Conservation (phyloP, 2,113 vertebrate genomes). For the Lonchura striata region DNA sequence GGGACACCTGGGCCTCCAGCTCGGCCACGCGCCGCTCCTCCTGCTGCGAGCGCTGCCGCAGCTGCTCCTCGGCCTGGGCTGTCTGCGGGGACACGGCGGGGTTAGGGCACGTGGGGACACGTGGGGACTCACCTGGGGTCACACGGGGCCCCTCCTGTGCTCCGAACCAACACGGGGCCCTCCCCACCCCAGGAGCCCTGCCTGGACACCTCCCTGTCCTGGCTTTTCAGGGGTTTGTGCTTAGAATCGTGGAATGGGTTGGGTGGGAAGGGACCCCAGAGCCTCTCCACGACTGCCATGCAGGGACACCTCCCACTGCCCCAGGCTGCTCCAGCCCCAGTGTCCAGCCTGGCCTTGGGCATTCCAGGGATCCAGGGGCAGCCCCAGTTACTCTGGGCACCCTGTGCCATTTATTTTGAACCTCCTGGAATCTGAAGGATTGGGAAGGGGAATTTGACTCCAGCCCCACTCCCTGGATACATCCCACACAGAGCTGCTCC, state of each 20-base stretch:
- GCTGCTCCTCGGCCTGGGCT: constrained; percentile 79
- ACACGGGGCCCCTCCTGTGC: not conserved
- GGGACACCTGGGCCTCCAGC: constrained; percentile 84
- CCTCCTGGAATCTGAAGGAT: not conserved
- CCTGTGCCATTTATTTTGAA: not conserved
- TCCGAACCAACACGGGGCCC: accelerated
- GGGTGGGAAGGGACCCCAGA: accelerated
- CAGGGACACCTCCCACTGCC: not conserved
- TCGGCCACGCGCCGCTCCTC: constrained; percentile 85
- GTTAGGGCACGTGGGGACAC: not conserved
- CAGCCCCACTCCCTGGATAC: accelerated
- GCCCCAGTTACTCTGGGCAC: not conserved
- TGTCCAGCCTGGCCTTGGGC: not conserved
- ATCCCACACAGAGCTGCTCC: not conserved
- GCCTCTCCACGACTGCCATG: not conserved
- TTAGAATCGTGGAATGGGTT: accelerated
- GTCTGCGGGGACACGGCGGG: constrained; percentile 57
- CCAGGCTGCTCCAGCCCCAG: not conserved
- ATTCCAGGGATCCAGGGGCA: not conserved
- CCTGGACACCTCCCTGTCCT: not conserved
- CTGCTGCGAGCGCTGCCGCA: constrained; percentile 77
- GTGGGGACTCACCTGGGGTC: not conserved
- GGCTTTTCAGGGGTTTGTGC: not conserved
- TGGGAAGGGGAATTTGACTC: not conserved
- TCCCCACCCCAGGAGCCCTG: accelerated